phyloP scores from a whole-genome alignment of 2,797 vertebrate genomes.

The Enteromius paludinosus region DNA sequence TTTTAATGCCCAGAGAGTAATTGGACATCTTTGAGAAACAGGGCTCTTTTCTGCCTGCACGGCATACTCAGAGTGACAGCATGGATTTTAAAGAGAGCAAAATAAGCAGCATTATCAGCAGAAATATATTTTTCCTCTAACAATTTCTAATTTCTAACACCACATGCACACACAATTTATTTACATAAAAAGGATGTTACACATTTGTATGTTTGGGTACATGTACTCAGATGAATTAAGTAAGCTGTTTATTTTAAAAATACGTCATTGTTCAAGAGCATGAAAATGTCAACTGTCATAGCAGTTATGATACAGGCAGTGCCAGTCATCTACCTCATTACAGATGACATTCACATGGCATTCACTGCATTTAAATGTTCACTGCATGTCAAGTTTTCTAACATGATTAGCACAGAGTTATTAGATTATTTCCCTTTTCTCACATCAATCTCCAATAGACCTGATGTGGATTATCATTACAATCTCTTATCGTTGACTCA shows the following conservation, averaged over 20 bases:
- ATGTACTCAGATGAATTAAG: background rate
- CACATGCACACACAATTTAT: background rate
- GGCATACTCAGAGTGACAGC: slow-evolving; percentile 46
- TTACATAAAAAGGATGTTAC: background rate
- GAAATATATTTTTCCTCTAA: slow-evolving; percentile 11
- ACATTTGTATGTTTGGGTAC: background rate
- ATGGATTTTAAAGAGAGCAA: slow-evolving; percentile 10
- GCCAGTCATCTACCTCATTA: slow-evolving; percentile 13
- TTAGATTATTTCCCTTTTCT: slow-evolving; percentile 4
- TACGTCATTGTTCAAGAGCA: background rate
- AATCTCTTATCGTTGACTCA: slow-evolving; percentile 1
- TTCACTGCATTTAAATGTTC: slow-evolving; percentile 14
- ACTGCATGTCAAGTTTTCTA: slow-evolving; percentile 25
- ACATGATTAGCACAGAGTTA: slow-evolving; percentile 20
- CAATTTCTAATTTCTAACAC: slow-evolving; percentile 8
- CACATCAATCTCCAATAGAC: background rate
- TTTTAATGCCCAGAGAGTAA: slow-evolving; percentile 47
- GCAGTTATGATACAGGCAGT: background rate
- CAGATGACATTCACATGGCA: background rate
- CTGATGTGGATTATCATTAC: background rate
- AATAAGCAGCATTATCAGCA: slow-evolving; percentile 43
- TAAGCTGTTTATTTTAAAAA: background rate
- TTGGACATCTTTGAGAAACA: slow-evolving; percentile 32
- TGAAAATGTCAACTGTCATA: background rate
- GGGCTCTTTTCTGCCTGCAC: slow-evolving; percentile 42